A percentile compares a stretch with the other conserved stretches of the same genome.
phyloP scores from a whole-genome alignment of 2,113 vertebrate genomes.

The Mormyrus lacerda region DNA sequence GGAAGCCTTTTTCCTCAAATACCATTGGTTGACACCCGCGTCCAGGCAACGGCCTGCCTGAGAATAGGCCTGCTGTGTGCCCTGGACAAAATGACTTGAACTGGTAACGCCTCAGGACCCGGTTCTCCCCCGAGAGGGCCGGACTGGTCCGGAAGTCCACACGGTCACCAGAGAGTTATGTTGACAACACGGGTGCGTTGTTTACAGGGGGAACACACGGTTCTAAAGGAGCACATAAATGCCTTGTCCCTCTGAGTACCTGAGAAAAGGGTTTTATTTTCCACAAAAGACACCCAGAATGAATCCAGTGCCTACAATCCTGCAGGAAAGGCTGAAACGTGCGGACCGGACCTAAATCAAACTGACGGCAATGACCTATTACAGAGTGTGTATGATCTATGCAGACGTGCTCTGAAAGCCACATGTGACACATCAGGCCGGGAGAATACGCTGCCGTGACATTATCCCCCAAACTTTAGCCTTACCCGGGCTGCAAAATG shows the following conservation, averaged over 20 bases:
- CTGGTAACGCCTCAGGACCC: background rate
- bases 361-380: slow-evolving; percentile 2
- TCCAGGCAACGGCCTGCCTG: background rate
- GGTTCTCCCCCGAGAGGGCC: background rate
- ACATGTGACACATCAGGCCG: background rate
- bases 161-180: background rate
- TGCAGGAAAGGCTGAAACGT: background rate
- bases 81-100: background rate
- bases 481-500: background rate
- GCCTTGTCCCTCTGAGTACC: background rate
- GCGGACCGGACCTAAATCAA: slow-evolving; percentile 10
- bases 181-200: background rate
- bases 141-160: background rate
- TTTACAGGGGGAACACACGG: background rate
- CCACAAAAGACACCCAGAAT: background rate
- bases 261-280: background rate
- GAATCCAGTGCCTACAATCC: background rate
- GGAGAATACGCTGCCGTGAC: background rate
- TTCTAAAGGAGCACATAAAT: background rate
- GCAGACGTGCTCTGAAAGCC: background rate
- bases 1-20: background rate
- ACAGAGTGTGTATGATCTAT: background rate
- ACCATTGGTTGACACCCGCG: background rate
- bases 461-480: background rate
- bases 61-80: background rate